phyloP scores from a whole-genome alignment of 2,113 vertebrate species.

The Eurystomus gularis region DNA sequence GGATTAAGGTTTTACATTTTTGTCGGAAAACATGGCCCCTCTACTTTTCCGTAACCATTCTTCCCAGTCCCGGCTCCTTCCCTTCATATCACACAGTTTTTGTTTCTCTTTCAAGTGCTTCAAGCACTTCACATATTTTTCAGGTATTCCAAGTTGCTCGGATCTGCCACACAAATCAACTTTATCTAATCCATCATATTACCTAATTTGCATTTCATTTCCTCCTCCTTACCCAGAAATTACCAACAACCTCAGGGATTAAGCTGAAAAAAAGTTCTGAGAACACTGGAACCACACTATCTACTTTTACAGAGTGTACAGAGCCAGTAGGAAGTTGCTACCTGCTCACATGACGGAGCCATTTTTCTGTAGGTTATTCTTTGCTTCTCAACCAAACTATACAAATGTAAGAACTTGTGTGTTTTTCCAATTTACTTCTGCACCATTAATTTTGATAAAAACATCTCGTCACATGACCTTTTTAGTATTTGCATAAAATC shows the following conservation, averaged over 20 bases:
- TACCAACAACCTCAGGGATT: not conserved
- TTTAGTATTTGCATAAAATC: not conserved
- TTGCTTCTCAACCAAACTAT: not conserved
- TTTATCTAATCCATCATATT: not conserved
- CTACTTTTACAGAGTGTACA: not conserved
- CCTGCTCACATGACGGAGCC: accelerated
- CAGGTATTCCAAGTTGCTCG: not conserved
- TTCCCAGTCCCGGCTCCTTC: not conserved
- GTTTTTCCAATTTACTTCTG: conserved; percentile 26
- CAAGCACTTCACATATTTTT: not conserved
- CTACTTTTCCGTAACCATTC: not conserved
- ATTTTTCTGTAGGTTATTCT: not conserved
- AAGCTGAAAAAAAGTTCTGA: not conserved
- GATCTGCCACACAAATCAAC: not conserved
- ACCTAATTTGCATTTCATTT: not conserved
- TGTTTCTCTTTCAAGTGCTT: not conserved
- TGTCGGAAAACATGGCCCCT: not conserved
- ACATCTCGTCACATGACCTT: not conserved
- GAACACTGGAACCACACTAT: not conserved
- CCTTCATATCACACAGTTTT: not conserved
- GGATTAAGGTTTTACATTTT: not conserved
- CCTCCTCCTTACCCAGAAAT: not conserved
- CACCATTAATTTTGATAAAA: not conserved
- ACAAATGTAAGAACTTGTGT: not conserved
- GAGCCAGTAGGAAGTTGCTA: not conserved